Evolutionary conservation across 2,113 vertebrate species (phyloP).

Genomic region (Psammodynastes pulverulentus): DNA sequence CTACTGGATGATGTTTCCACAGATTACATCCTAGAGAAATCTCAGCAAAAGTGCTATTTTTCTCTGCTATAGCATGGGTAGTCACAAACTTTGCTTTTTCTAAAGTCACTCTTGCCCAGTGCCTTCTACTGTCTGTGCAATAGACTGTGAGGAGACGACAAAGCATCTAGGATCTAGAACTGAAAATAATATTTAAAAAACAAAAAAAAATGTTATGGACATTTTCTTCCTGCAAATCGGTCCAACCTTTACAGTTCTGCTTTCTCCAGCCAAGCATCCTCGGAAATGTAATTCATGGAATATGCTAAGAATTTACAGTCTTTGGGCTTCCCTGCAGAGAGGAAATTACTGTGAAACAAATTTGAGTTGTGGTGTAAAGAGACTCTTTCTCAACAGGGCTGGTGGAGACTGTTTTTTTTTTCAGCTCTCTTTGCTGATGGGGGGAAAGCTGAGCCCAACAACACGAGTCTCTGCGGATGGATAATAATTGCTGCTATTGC

Average conservation of each 20-base stretch:
- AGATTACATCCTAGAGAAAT: constrained; percentile 1
- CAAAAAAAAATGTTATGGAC: neutral
- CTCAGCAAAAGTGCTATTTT: constrained; percentile 8
- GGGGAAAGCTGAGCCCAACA: neutral
- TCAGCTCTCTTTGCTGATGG: neutral
- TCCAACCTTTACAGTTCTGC: neutral
- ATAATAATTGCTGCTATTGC: neutral
- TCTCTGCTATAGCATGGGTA: neutral
- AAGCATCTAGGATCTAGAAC: neutral
- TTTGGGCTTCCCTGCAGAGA: neutral
- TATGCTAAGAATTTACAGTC: neutral
- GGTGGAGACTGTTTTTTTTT: neutral
- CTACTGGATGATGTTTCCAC: neutral
- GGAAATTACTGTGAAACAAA: neutral
- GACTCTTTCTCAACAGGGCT: neutral
- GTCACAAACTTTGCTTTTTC: neutral
- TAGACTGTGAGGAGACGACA: neutral
- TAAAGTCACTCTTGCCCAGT: neutral
- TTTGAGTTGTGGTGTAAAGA: neutral
- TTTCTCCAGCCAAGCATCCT: neutral
- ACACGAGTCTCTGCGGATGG: neutral
- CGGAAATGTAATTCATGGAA: neutral
- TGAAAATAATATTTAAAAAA: neutral
- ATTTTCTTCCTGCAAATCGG: neutral
- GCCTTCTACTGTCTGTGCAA: neutral